These are phyloP conservation scores for Drosophila paucipuncta DNA, from an alignment of 2,888 invertebrate genomes.

Conservation along the genomic window DNA sequence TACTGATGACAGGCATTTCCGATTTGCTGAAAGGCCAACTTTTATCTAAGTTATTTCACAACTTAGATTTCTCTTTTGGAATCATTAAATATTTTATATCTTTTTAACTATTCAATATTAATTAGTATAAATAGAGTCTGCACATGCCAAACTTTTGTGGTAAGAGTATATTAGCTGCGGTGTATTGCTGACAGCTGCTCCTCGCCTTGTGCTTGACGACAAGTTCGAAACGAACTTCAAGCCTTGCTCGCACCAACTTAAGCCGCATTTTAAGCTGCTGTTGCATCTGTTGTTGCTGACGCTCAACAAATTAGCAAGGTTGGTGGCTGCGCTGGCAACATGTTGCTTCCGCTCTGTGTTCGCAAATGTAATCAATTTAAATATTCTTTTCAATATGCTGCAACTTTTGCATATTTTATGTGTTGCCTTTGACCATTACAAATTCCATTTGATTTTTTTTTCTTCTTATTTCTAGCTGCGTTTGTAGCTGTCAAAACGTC, in stretches of 20 bases:
- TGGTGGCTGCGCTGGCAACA: conserved; percentile 58
- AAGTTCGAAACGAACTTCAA: conserved; percentile 62
- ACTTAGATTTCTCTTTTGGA: background rate
- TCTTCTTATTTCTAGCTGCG: background rate
- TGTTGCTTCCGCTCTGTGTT: conserved; percentile 63
- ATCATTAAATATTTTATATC: background rate
- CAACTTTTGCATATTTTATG: conserved; percentile 48
- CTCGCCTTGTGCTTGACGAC: conserved; percentile 9
- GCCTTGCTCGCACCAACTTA: conserved; percentile 40
- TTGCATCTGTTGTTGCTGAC: conserved; percentile 26
- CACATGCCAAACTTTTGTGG: background rate
- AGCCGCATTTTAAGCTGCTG: conserved; percentile 44
- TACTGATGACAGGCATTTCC: background rate
- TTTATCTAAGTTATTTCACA: background rate
- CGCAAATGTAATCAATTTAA: conserved; percentile 28
- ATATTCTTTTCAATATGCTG: conserved; percentile 28
- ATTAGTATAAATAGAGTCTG: background rate
- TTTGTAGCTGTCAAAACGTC: conserved; percentile 30
- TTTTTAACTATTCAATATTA: background rate
- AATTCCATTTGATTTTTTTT: conserved; percentile 45
- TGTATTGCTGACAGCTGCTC: background rate
- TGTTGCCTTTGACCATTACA: conserved; percentile 53
- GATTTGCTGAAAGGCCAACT: background rate
- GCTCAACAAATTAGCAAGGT: conserved; percentile 51
- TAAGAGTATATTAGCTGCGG: conserved; percentile 20